phyloP scores from a whole-genome alignment of 2,113 vertebrate species.

The Pteronura brasiliensis region DNA sequence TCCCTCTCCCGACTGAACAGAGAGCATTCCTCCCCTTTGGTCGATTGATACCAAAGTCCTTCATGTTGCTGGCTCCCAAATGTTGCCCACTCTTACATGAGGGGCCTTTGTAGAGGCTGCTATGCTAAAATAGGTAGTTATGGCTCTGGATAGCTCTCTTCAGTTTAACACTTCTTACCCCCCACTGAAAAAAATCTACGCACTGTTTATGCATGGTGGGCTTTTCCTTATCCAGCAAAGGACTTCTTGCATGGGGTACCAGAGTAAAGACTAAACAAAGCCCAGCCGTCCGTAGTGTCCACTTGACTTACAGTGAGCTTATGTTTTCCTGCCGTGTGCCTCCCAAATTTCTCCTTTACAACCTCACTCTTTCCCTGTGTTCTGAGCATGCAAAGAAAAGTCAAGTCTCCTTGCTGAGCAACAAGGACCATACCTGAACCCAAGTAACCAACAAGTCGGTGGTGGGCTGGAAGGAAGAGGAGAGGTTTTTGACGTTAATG shows the following conservation, averaged over 20 bases:
- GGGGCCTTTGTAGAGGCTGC: fast-evolving
- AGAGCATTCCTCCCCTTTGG: not conserved
- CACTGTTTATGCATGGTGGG: no score
- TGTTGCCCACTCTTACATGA: not conserved
- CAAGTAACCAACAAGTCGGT: not conserved
- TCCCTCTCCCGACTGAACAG: not conserved
- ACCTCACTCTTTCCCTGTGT: not conserved
- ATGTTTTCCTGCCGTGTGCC: not conserved
- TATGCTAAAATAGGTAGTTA: not conserved
- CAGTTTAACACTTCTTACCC: not conserved
- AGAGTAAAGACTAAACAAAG: not conserved
- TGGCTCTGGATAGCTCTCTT: not conserved
- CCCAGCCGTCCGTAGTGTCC: not conserved
- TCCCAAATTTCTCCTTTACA: not conserved
- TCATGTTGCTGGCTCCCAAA: not conserved
- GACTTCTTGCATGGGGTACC: not conserved
- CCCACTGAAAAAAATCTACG: not conserved
- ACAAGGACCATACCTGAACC: not conserved
- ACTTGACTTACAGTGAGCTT: not conserved
- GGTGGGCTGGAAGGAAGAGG: not conserved
- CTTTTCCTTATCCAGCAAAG: not conserved
- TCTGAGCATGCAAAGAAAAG: not conserved
- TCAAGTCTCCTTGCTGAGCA: not conserved
- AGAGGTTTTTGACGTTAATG: not conserved
- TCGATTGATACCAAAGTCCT: not conserved